Evolutionary conservation across 2,113 vertebrate genomes (phyloP).

Genomic region (Nycticorax nycticorax): DNA sequence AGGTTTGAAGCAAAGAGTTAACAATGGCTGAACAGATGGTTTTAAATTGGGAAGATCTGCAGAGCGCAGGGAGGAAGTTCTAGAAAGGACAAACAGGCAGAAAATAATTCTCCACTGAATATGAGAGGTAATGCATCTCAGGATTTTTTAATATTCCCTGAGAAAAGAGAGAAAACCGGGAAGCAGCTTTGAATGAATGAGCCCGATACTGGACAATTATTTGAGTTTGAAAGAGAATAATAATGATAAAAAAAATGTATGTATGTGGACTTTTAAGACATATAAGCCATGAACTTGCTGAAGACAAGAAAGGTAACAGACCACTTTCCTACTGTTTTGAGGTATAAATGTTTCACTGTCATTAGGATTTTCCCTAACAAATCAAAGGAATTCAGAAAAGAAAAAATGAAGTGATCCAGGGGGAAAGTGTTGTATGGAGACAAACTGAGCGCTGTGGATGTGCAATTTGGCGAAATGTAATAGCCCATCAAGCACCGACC

Average conservation of each 20-base stretch:
- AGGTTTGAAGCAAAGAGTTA: constrained; percentile 14
- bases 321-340: background rate
- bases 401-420: background rate
- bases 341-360: background rate
- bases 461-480: background rate
- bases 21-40: constrained; percentile 13
- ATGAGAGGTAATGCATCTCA: background rate
- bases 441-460: background rate
- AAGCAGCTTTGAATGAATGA: background rate
- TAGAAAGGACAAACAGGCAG: background rate
- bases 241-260: background rate
- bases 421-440: background rate
- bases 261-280: background rate
- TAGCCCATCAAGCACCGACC: background rate
- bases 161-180: background rate
- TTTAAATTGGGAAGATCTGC: constrained; percentile 17
- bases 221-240: background rate
- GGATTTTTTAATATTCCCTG: background rate
- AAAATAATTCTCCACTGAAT: constrained; percentile 5
- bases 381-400: background rate
- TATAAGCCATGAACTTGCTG: background rate
- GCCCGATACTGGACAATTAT: background rate
- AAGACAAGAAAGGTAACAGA: background rate
- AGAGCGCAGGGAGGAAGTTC: background rate
- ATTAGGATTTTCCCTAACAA: background rate